A percentile compares a stretch with the other conserved stretches of the same genome.
These are phyloP conservation scores for Amiota minor DNA, from an alignment of 2,888 invertebrate genomes.

Conservation along the genomic window DNA sequence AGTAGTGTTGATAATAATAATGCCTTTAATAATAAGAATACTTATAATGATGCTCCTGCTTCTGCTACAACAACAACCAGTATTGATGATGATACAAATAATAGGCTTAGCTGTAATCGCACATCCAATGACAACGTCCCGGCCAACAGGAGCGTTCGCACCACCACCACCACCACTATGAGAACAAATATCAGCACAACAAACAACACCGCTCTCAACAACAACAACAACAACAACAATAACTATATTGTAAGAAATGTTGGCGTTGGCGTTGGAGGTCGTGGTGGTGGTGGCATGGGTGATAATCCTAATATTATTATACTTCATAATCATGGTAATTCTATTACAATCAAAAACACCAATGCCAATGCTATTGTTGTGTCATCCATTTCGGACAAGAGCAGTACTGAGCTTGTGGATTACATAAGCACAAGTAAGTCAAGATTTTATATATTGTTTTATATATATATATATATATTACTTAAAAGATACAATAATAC, in stretches of 20 bases:
- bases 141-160: constrained; percentile 33
- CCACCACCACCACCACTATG: constrained; percentile 8
- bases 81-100: not conserved
- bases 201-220: not conserved
- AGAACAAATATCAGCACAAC: not conserved
- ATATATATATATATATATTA: no score
- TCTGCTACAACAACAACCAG: not conserved
- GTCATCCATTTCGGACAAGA: not conserved
- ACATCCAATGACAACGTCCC: constrained; percentile 9
- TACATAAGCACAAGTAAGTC: constrained; percentile 22
- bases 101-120: constrained; percentile 13
- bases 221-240: not conserved
- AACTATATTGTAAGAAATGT: not conserved
- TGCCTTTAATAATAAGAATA: not conserved
- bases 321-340: no score
- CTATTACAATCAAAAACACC: no score
- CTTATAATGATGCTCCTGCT: not conserved
- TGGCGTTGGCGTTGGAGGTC: not conserved
- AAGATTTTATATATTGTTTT: no score
- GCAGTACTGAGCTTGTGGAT: constrained; percentile 9
- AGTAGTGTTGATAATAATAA: not conserved
- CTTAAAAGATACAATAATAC: no score
- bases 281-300: not conserved
- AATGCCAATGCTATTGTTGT: not conserved
- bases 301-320: not conserved